Evolutionary conservation across 2,113 vertebrate species (phyloP).

Genomic region (Ochotona curzoniae): DNA sequence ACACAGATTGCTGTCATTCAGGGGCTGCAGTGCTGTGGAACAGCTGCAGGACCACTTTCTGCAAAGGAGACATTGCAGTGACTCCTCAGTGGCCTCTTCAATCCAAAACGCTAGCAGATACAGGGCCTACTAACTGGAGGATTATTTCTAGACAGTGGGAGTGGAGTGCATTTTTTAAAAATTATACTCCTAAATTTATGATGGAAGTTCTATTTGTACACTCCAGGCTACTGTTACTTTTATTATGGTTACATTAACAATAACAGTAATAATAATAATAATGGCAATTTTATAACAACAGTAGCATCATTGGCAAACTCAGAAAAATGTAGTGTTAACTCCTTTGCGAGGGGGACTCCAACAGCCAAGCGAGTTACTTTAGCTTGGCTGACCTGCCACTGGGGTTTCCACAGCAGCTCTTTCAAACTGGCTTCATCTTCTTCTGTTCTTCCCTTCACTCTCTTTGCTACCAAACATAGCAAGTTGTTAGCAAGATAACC

Average conservation of each 20-base stretch:
- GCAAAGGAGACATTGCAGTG: background rate
- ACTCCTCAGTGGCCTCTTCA: background rate
- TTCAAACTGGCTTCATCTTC: background rate
- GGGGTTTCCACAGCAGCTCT: background rate
- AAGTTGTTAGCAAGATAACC: background rate
- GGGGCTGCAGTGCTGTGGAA: background rate
- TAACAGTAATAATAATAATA: background rate
- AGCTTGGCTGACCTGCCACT: background rate
- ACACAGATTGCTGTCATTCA: background rate
- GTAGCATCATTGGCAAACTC: background rate
- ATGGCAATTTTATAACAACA: background rate
- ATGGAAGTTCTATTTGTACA: background rate
- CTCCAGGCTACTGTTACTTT: background rate
- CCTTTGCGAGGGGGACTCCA: background rate
- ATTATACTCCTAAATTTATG: background rate
- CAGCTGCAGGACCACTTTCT: background rate
- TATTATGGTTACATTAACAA: conserved; percentile 29
- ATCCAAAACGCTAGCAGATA: background rate
- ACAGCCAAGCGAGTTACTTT: background rate
- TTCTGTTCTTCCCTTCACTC: background rate
- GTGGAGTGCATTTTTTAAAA: background rate
- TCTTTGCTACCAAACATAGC: background rate
- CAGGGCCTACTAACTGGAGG: background rate
- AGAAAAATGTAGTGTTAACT: background rate
- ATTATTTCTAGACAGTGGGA: conserved; percentile 26